Evolutionary conservation across 2,113 vertebrate genomes (phyloP).

Genomic region (Prunella fulvescens): DNA sequence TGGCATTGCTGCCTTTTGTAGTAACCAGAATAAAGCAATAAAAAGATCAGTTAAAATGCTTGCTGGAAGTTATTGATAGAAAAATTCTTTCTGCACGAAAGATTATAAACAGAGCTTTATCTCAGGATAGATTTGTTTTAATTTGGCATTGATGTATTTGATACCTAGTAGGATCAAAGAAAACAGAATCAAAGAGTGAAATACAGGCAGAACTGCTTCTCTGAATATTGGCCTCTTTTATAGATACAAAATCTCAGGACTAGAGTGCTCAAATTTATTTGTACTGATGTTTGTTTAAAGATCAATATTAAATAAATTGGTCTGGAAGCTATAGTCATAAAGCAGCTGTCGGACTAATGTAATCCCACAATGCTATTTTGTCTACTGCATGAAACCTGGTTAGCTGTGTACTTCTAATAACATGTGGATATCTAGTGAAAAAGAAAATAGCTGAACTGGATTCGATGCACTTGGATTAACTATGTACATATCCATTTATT

Average conservation of each 20-base stretch:
- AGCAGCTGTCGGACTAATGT: constrained; percentile 86
- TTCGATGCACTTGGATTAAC: constrained; percentile 67
- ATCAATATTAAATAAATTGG: constrained; percentile 92
- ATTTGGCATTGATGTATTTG: constrained; percentile 84
- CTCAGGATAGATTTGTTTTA: constrained; percentile 83
- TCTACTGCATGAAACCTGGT: constrained; percentile 84
- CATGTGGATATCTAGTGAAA: constrained; percentile 71
- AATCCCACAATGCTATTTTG: constrained; percentile 88
- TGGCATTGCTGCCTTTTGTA: constrained; percentile 55
- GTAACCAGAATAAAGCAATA: constrained; percentile 66
- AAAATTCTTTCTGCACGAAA: constrained; percentile 76
- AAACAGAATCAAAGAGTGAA: constrained; percentile 80
- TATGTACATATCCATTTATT: neutral
- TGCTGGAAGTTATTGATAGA: constrained; percentile 81
- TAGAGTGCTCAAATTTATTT: constrained; percentile 84
- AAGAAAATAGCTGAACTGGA: constrained; percentile 79
- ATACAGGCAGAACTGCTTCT: constrained; percentile 73
- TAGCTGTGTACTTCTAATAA: constrained; percentile 81
- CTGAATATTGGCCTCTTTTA: constrained; percentile 78
- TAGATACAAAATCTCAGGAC: constrained; percentile 79
- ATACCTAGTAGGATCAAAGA: constrained; percentile 83
- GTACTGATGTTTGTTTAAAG: constrained; percentile 90
- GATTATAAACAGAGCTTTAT: constrained; percentile 78
- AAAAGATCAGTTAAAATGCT: constrained; percentile 75
- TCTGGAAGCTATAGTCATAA: constrained; percentile 88